These are phyloP conservation scores for Pteromalus puparum DNA, from an alignment of 1,140 invertebrate genomes.

Conservation along the genomic window DNA sequence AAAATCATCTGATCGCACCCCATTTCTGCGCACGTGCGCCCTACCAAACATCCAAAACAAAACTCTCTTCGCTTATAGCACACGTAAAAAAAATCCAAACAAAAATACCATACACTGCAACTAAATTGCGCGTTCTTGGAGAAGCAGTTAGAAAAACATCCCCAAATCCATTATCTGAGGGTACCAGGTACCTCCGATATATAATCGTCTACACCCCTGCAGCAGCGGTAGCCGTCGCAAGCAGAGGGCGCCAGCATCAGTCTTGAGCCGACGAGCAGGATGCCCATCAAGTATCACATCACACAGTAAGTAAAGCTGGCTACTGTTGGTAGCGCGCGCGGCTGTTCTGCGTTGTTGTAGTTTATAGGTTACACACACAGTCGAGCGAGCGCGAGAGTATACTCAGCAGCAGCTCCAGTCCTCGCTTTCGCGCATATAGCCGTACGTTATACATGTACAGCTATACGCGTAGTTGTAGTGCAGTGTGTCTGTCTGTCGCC, in stretches of 20 bases:
- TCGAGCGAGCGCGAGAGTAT: not conserved
- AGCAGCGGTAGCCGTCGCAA: not conserved
- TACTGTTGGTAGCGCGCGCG: constrained; percentile 19
- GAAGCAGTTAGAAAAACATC: no score
- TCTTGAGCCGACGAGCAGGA: not conserved
- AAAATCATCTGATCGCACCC: not conserved
- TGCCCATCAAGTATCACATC: constrained; percentile 14
- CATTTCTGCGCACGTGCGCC: not conserved
- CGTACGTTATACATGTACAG: no score
- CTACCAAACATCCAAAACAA: not conserved
- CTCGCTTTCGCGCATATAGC: not conserved
- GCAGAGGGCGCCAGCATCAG: not conserved
- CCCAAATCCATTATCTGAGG: no score
- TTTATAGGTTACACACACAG: constrained; percentile 41
- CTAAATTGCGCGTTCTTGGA: no score
- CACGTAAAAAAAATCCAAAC: no score
- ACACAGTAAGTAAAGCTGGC: constrained; percentile 8
- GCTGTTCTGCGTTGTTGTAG: constrained; percentile 25
- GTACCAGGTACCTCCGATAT: no score
- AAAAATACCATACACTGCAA: no score
- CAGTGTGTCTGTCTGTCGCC: not conserved
- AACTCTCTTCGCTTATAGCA: no score
- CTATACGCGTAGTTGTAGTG: not conserved
- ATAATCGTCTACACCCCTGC: not conserved
- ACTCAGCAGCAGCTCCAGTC: not conserved